Evolutionary conservation across 2,797 vertebrate genomes (phyloP), one percentile per base, ranked within the genome.

Genomic region (Clarias platycephalus): DNA sequence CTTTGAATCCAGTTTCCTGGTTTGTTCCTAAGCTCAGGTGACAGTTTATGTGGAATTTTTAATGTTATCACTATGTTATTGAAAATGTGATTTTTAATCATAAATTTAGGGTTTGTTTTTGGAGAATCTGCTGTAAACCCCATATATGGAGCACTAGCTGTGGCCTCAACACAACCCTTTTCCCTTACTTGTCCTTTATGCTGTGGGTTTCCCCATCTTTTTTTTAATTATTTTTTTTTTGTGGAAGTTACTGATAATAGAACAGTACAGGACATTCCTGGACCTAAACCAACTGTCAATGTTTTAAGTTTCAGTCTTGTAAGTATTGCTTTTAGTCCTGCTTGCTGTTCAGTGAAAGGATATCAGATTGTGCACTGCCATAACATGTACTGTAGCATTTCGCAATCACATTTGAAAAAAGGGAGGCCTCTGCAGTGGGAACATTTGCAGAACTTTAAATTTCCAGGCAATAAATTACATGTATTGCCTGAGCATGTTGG

Each of bases 321-420:
- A 8, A 40, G 82, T 53, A 60, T 9, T 44, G 64, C 31, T 79
- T 71, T 44, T 62, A 28, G 26, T 44, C 57, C 57, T 62, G 10
- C 15, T 79, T 66, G 26, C 31, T 3, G 20, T 60, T 80, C 55
- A 53, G n/a, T 60, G 63, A 4, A 22, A 26, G 49, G 28, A 44
- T 57, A 83, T 55, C 58, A 76, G 40, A 37, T 26, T n/a, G 63
- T 53, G n/a, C 71, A 62, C 31, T 84, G 67, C 22, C n/a, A 60
- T 37, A 75, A 64, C 40, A 53, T 49, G 31, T 49, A 49, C 44
- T 49, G 44, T 31, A 58, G 79, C 18, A 49, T 81, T 68, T 81
- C 15, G n/a, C 22, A 76, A 60, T n/a, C 53, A 18, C 12, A 31
- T 34, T 53, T 53, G 49, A 53, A 53, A 4, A 75, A 64, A 76